Evolutionary conservation across 2,797 vertebrate species (phyloP), one percentile per base, ranked within the genome.

Genomic region (Oryzias dopingdopingensis): DNA sequence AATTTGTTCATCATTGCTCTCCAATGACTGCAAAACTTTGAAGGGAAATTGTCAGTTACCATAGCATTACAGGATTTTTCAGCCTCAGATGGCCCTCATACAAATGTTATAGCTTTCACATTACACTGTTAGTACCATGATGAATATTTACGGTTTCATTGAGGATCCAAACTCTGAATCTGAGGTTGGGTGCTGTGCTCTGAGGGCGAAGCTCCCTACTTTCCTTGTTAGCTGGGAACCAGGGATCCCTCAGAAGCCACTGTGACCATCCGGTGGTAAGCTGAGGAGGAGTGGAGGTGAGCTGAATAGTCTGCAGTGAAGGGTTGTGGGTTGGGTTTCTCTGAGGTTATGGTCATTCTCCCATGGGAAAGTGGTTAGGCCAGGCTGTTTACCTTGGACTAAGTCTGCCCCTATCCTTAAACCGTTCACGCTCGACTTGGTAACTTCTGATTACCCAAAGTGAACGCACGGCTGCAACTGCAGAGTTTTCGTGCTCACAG

Each of bases 301-400:
- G 73, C 64, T 86, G 84, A 88, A 88, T 77, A 86, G 81, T 84
- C 85, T 76, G 79, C 81, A 89, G 72, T 85, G 78, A 87, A 84
- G 77, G 80, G 74, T 84, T 87, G 84, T 89, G 88, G 86, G 71
- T 87, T 91, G 80, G 82, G 82, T 90, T 91, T 91, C 83, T 85
- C 86, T 91, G 90, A 91, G 91, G 90, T 92, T 92, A 90, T 85
- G 86, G 88, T 90, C 88, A 89, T 81, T 83, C 83, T 90, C 90
- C 87, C 90, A 65, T 76, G 90, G 90, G 91, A 88, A 75, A 83
- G 90, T 89, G 92, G 92, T 92, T 81, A 89, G 77, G 89, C 78
- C 77, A 72, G 53, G 77, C 80, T 92, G 88, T 92, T 91, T 92
- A 85, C 86, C 86, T 91, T 91, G 86, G 85, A 89, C 84, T 79